Percentiles rank a stretch among this genome's conserved stretches.
Evolutionary conservation across 2,888 invertebrate species (phyloP).

Genomic region (Timandra comae): DNA sequence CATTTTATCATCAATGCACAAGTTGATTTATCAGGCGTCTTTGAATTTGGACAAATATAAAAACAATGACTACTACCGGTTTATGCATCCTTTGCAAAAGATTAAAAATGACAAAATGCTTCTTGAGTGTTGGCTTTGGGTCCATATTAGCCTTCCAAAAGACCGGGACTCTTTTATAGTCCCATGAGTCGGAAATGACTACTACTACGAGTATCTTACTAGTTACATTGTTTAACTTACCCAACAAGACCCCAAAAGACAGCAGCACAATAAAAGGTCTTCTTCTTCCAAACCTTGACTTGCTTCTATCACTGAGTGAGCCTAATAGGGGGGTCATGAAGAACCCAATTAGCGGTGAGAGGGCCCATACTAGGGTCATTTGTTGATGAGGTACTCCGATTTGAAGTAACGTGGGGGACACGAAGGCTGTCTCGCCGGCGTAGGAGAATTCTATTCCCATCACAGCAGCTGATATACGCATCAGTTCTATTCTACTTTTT

Average conservation of each 20-base stretch:
- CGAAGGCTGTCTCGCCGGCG: conserved; percentile 98
- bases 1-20: too few species aligned
- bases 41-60: too few species aligned
- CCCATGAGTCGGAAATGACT: too few species aligned
- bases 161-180: too few species aligned
- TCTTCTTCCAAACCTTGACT: conserved; percentile 86
- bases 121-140: too few species aligned
- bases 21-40: too few species aligned
- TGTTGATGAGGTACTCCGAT: conserved; percentile 94
- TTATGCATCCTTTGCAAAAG: too few species aligned
- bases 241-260: conserved; percentile 92
- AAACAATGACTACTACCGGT: too few species aligned
- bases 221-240: too few species aligned
- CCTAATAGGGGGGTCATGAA: conserved; percentile 95
- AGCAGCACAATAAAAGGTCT: conserved; percentile 94
- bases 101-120: too few species aligned
- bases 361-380: conserved; percentile 97
- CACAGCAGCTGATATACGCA: conserved; percentile 93
- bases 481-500: conserved; percentile 87
- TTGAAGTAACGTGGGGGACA: conserved; percentile 94
- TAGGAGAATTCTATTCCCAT: conserved; percentile 99
- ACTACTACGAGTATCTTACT: too few species aligned
- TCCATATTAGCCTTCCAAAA: too few species aligned
- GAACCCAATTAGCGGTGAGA: conserved; percentile 95
- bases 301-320: conserved; percentile 93